Base-by-base conservation (phyloP, 2,888 invertebrate genomes). In the Cenopis cana region DNA sequence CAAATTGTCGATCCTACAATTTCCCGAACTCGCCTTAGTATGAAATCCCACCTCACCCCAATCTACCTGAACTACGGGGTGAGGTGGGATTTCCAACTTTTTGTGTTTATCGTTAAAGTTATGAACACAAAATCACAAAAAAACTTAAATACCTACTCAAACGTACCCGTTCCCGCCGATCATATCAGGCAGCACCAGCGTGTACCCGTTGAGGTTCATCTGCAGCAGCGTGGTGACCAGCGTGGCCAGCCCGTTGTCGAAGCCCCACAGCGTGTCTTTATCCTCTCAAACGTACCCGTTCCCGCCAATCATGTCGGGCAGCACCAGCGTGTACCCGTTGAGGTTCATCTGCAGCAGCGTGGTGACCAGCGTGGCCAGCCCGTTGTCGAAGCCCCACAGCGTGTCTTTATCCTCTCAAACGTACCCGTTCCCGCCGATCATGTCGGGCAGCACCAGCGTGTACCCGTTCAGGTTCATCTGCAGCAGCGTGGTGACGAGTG, bases 301-400 rank as follows among this genome's bases (percentile, higher is more conserved):
- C 1, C 96, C 96, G 0, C 96, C 96, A 60, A 96, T 95, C 96
- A 97, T 97, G 82, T 97, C 97, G 0, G 97, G 97, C 46, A 97
- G 85, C 18, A 97, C 96, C 78, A 95, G 94, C 0, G 96, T 94
- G 87, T 96, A 96, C 0, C 96, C 96, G 74, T 95, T 92, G 33
- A 95, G 82, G 81, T 91, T 94, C 90, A 94, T 90, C 75, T 95
- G 94, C 5, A 97, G 88, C 0, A 96, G 91, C 0, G 96, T 96
- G 2, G 97, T 96, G 24, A 97, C 94, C 8, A 97, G 84, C 0
- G 96, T 95, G 0, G 94, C 93, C 0, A 97, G 88, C 0, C 97
- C 97, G 83, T 96, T 96, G 79, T 95, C 89, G 82, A 94, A 94
- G 73, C 93, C 95, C 96, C 96, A 96, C 5, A 87, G 87, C 0